Base-by-base conservation (phyloP, 2,888 invertebrate genomes). In the Drosophila setosimentum region DNA sequence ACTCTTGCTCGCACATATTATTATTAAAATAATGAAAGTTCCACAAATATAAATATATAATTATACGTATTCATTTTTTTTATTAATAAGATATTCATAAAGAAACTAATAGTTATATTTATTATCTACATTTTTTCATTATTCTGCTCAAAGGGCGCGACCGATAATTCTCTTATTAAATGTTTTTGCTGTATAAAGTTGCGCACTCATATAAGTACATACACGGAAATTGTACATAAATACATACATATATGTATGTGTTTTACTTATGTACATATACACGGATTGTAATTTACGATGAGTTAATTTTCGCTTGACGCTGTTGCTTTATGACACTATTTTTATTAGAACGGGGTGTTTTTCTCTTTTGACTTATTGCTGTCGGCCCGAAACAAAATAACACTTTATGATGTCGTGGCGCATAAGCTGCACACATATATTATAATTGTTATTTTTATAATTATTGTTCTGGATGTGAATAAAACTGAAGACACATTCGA, bases 221-320 rank as follows among this genome's bases (percentile, higher is more conserved):
- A 24, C 57, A 65, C 33, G 37, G 21, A 21, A 21, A 2, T 21
- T 40, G 37, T 32, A 37, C 29, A 33, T 35, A 37, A 58, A 49
- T 48, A 49, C 35, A 55, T 48, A 59, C 65, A 68, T 55, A 66
- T 60, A 72, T 27, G 35, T 29, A 29, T 55, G 35, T 27, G 49
- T 33, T 29, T 29, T 24, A 35, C 35, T 24, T 66, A 50, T 62
- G 51, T 27, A 32, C 51, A 57, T 30, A 72, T 55, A 40, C 55
- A 72, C 53, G 61, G 65, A 58, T 64, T 68, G 67, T 78, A 74
- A 85, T 82, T 89, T 89, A 89, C 62, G 85, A 83, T 72, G 74
- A 70, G 74, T 73, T 87, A 64, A 72, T 79, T 74, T 69, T 59
- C 48, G 68, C 74, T 69, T 70, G 61, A 66, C 83, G 79, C 67